phyloP scores from a whole-genome alignment of 1,140 invertebrate species.

The Apis cerana region DNA sequence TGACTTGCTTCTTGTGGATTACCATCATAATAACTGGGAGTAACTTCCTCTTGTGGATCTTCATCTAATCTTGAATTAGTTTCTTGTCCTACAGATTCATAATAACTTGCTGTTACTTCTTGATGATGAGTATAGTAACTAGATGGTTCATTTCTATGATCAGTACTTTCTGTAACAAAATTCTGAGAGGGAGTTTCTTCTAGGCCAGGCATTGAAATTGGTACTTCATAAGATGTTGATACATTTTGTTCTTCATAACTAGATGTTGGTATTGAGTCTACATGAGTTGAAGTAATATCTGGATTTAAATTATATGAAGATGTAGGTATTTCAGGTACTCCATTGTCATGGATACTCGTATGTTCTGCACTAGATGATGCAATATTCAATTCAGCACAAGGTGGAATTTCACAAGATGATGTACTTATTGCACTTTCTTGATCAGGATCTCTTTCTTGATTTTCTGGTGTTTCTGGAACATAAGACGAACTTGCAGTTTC shows the following conservation, averaged over 20 bases:
- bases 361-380: conserved; percentile 77
- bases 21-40: conserved; percentile 74
- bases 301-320: conserved; percentile 78
- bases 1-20: conserved; percentile 73
- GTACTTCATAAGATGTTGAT: conserved; percentile 76
- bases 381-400: conserved; percentile 79
- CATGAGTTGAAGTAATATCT: conserved; percentile 75
- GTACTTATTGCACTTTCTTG: conserved; percentile 80
- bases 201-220: conserved; percentile 76
- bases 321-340: conserved; percentile 77
- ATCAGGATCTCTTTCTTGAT: conserved; percentile 79
- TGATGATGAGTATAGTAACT: conserved; percentile 75
- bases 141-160: conserved; percentile 72
- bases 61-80: conserved; percentile 67
- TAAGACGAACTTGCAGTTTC: conserved; percentile 79
- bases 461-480: conserved; percentile 79
- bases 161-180: conserved; percentile 76
- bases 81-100: conserved; percentile 68
- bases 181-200: conserved; percentile 76
- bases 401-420: conserved; percentile 79
- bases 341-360: conserved; percentile 77
- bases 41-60: conserved; percentile 72
- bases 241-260: conserved; percentile 79
- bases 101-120: conserved; percentile 74
- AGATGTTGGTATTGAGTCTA: conserved; percentile 74